phyloP scores from a whole-genome alignment of 2,113 vertebrate genomes.

The Taxidea taxus region DNA sequence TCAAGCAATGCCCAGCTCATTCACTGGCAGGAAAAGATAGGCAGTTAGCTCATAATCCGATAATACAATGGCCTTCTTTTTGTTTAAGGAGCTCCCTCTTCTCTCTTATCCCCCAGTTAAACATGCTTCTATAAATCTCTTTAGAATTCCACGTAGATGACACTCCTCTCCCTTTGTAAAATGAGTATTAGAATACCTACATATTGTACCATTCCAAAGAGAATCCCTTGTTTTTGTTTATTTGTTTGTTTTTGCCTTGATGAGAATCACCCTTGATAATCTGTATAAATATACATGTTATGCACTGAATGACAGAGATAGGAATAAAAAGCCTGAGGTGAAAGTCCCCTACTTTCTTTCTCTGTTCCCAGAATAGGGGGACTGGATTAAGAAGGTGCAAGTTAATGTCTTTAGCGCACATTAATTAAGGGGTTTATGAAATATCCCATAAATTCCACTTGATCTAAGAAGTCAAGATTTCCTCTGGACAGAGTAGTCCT shows the following conservation, averaged over 20 bases:
- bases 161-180: not conserved
- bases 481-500: not conserved
- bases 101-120: not conserved
- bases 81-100: not conserved
- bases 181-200: not conserved
- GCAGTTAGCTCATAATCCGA: not conserved
- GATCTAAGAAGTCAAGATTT: not conserved
- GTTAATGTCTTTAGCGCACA: not conserved
- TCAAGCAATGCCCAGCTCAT: not conserved
- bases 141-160: not conserved
- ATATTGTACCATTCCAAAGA: not conserved
- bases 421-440: not conserved
- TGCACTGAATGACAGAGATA: not conserved
- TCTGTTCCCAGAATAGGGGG: not conserved
- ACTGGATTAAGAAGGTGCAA: not conserved
- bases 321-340: not conserved
- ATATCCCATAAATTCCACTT: not conserved
- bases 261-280: not conserved
- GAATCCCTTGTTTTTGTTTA: not conserved
- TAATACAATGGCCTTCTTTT: not conserved
- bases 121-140: not conserved
- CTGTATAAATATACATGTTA: not conserved
- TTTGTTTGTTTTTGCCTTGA: not conserved
- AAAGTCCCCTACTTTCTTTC: not conserved
- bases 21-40: not conserved